phyloP scores from a whole-genome alignment of 2,797 vertebrate species.

The Hoplostethus atlanticus region DNA sequence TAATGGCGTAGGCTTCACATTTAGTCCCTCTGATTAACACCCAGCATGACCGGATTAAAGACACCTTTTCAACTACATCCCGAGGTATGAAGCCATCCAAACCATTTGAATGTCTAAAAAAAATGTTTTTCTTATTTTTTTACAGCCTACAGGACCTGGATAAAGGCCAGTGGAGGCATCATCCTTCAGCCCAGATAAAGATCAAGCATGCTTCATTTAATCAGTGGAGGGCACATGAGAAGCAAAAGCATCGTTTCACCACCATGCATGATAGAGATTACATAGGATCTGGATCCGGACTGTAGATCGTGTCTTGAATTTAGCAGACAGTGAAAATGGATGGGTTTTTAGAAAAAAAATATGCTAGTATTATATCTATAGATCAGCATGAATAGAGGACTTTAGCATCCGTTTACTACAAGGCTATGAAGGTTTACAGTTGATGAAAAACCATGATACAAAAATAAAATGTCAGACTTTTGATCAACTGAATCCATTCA shows the following conservation, averaged over 20 bases:
- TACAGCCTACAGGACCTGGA: slow-evolving; percentile 57
- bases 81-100: slow-evolving; percentile 18
- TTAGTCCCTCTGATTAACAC: slow-evolving; percentile 8
- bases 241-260: slow-evolving; percentile 66
- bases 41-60: background rate
- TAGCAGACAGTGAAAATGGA: slow-evolving; percentile 27
- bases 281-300: slow-evolving; percentile 37
- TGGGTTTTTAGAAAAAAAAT: slow-evolving; percentile 19
- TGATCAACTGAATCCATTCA: slow-evolving; percentile 42
- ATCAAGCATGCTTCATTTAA: slow-evolving; percentile 79
- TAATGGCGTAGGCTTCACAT: background rate
- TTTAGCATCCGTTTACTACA: slow-evolving; percentile 13
- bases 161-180: slow-evolving; percentile 67
- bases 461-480: slow-evolving; percentile 39
- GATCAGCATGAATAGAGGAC: slow-evolving; percentile 39
- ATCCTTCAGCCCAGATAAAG: slow-evolving; percentile 75
- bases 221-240: slow-evolving; percentile 65
- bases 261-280: slow-evolving; percentile 46
- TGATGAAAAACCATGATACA: slow-evolving; percentile 9
- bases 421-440: slow-evolving; percentile 28
- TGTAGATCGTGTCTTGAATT: slow-evolving; percentile 33
- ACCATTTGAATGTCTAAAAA: slow-evolving; percentile 24
- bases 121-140: slow-evolving; percentile 54
- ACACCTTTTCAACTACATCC: background rate
- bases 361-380: slow-evolving; percentile 17